phyloP scores from a whole-genome alignment of 2,888 invertebrate species.

The Cheilosia vulpina region DNA sequence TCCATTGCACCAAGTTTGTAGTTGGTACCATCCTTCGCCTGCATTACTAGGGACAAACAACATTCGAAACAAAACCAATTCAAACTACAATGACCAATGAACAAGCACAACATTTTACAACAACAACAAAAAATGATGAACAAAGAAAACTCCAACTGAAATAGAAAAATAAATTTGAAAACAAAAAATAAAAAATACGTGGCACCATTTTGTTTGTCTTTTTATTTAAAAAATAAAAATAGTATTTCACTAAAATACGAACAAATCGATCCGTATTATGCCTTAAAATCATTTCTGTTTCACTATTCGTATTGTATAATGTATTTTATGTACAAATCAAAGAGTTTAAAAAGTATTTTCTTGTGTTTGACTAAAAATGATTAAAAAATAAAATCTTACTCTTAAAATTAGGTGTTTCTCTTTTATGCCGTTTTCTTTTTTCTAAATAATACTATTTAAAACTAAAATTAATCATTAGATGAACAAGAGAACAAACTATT shows the following conservation, averaged over 20 bases:
- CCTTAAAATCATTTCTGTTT: conserved; percentile 40
- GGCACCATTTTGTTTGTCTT: conserved; percentile 70
- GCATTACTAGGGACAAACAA: too few relatives aligned
- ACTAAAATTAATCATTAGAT: conserved; percentile 4
- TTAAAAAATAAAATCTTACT: conserved; percentile 30
- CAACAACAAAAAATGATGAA: background rate
- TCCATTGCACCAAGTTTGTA: too few relatives aligned
- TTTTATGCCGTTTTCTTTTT: background rate
- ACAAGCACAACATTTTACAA: background rate
- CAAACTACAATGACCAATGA: background rate
- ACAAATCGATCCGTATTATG: conserved; percentile 27
- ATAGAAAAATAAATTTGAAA: background rate
- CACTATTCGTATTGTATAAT: conserved; percentile 14
- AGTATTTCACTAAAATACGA: conserved; percentile 44
- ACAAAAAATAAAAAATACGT: conserved; percentile 67
- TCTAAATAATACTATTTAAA: conserved; percentile 51
- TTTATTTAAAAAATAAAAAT: conserved; percentile 70
- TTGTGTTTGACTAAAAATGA: conserved; percentile 58
- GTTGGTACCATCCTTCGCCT: too few relatives aligned
- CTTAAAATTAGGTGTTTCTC: conserved; percentile 12
- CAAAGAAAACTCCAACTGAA: background rate
- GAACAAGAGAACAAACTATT: conserved; percentile 6
- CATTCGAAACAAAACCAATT: background rate
- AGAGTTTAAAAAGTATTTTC: background rate
- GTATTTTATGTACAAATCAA: conserved; percentile 50